A percentile compares a stretch with the other conserved stretches of the same genome.
Evolutionary conservation across 92 coral and sea anemone species (phyloP).

Genomic region (Siderastrea radians): DNA sequence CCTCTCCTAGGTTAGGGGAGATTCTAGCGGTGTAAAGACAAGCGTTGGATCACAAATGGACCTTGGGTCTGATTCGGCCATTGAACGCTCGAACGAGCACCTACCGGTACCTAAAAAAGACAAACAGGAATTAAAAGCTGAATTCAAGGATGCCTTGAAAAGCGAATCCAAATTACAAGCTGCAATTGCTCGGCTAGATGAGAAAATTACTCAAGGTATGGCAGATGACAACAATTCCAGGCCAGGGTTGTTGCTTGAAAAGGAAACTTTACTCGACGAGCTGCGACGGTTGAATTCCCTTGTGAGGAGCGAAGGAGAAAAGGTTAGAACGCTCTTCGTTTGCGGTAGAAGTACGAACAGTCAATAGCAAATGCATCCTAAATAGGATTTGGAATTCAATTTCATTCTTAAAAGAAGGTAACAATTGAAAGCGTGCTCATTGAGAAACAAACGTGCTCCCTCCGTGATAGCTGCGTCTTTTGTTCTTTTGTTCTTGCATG

Average conservation of each 20-base stretch:
- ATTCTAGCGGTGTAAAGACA: slow-evolving; percentile 29
- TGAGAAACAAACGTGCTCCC: too few relatives aligned
- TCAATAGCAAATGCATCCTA: not conserved
- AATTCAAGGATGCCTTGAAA: slow-evolving; percentile 77
- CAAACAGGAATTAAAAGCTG: slow-evolving; percentile 78
- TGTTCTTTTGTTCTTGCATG: too few relatives aligned
- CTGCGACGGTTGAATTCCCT: slow-evolving; percentile 76
- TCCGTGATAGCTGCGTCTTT: too few relatives aligned
- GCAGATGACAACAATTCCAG: slow-evolving; percentile 48
- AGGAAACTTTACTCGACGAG: slow-evolving; percentile 69
- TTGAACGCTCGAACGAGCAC: slow-evolving; percentile 27
- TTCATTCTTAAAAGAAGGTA: too few relatives aligned
- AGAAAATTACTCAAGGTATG: slow-evolving; percentile 59
- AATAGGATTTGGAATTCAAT: too few relatives aligned
- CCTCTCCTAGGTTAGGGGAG: slow-evolving; percentile 44
- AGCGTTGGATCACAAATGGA: slow-evolving; percentile 84
- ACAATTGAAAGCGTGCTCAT: too few relatives aligned
- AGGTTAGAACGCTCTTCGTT: slow-evolving; percentile 40
- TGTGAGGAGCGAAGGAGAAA: slow-evolving; percentile 81
- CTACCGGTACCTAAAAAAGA: slow-evolving; percentile 42
- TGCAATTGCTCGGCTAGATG: slow-evolving; percentile 78
- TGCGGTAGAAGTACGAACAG: not conserved
- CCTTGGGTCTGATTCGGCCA: slow-evolving; percentile 57
- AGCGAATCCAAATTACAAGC: slow-evolving; percentile 69
- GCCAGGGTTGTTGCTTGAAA: slow-evolving; percentile 66